Evolutionary conservation across 2,113 vertebrate genomes (phyloP).

Genomic region (Plotosus lineatus): DNA sequence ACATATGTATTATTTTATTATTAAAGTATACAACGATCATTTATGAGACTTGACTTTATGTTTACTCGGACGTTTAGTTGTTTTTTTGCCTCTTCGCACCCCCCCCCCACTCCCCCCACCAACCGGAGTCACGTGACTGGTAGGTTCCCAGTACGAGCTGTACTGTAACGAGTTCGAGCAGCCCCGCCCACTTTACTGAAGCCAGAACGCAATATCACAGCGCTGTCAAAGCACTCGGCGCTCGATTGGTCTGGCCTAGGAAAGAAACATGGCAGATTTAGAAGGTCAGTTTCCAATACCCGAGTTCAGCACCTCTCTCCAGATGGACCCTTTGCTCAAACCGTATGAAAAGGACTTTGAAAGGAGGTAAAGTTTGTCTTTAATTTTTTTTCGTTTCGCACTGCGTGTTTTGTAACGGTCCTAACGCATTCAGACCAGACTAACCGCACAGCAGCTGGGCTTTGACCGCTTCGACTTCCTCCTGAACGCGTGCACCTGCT

Average conservation of each 20-base stretch:
- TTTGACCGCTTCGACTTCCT: neutral
- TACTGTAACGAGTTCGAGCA: neutral
- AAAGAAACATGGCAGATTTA: slow-evolving; percentile 68
- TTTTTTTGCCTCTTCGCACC: too few relatives aligned
- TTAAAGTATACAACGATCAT: neutral
- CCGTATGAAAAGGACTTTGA: slow-evolving; percentile 72
- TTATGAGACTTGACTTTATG: neutral
- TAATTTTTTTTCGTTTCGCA: slow-evolving; percentile 14
- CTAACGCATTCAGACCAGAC: neutral
- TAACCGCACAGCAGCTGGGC: neutral
- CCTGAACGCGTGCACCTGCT: neutral
- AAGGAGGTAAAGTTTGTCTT: slow-evolving; percentile 71
- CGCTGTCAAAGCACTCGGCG: slow-evolving; percentile 37
- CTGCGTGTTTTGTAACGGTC: neutral
- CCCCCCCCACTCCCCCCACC: neutral
- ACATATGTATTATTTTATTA: neutral
- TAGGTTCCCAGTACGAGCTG: neutral
- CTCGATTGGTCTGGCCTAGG: slow-evolving; percentile 71
- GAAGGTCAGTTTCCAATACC: slow-evolving; percentile 68
- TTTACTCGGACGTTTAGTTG: neutral
- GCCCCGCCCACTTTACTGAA: neutral
- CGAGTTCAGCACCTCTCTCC: slow-evolving; percentile 65
- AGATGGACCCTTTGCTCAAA: slow-evolving; percentile 73
- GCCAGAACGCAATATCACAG: neutral
- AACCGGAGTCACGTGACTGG: neutral